These are phyloP conservation scores for Steatornis caripensis DNA, from an alignment of 2,113 vertebrate genomes.

Conservation along the genomic window DNA sequence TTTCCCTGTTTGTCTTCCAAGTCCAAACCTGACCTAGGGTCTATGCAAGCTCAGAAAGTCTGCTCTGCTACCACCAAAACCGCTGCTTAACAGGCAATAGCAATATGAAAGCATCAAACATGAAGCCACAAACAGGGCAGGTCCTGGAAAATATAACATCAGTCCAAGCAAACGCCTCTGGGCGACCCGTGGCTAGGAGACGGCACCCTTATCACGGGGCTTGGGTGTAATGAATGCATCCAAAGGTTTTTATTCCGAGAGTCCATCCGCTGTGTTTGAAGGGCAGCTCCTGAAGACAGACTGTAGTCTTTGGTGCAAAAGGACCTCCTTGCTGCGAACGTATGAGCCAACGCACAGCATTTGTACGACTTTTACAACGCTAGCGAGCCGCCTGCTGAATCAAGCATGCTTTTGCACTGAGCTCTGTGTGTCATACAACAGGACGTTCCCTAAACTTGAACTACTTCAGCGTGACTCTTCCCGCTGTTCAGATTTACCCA, in stretches of 20 bases:
- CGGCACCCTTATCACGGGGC: neutral
- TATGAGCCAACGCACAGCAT: neutral
- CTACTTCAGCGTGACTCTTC: neutral
- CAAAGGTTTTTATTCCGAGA: neutral
- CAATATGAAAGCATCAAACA: neutral
- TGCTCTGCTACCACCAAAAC: neutral
- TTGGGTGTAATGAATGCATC: accelerated
- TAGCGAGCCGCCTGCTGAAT: neutral
- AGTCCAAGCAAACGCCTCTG: neutral
- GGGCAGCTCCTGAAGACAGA: neutral
- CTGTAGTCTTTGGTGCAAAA: neutral
- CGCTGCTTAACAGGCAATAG: neutral
- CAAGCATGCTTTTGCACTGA: neutral
- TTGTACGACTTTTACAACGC: neutral
- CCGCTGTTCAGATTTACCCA: neutral
- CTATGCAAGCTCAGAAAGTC: neutral
- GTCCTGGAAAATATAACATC: neutral
- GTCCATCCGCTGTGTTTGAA: neutral
- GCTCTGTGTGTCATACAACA: no score
- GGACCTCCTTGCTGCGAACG: neutral
- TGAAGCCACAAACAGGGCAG: neutral
- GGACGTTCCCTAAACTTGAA: neutral
- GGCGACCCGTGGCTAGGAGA: neutral
- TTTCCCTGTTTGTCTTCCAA: neutral
- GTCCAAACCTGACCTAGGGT: neutral